Conservation (phyloP, 2,888 invertebrate genomes). For the Lottia scabra region DNA sequence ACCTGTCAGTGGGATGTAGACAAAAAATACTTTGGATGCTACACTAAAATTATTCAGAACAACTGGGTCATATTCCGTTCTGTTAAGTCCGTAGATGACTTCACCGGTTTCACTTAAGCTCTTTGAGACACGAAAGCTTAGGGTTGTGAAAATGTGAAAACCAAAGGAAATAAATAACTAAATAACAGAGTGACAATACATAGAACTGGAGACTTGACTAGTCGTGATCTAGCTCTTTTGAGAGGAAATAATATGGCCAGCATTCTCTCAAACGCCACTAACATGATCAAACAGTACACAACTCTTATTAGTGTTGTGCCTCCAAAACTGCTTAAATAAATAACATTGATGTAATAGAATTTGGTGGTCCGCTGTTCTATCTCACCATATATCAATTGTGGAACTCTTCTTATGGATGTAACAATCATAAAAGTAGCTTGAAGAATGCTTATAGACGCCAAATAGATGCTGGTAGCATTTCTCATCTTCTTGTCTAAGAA, state of each 20-base stretch:
- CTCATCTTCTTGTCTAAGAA: conserved; percentile 14
- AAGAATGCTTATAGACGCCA: conserved; percentile 5
- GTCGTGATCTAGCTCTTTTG: not conserved
- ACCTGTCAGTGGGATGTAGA: not conserved
- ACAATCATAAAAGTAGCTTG: conserved; percentile 7
- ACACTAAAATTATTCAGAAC: not conserved
- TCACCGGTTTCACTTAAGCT: too few relatives aligned
- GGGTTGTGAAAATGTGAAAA: not conserved
- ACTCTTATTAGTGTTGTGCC: not conserved
- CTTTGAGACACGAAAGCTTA: not conserved
- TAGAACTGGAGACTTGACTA: conserved; percentile 3
- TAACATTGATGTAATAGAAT: not conserved
- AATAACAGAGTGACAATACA: not conserved
- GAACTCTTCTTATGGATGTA: not conserved
- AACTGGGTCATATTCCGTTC: not conserved
- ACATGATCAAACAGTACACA: conserved; percentile 2
- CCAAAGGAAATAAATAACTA: not conserved
- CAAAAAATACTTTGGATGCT: not conserved
- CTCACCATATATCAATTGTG: too few relatives aligned
- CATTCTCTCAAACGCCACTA: conserved; percentile 13
- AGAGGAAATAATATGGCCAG: conserved; percentile 10
- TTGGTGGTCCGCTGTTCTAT: too few relatives aligned
- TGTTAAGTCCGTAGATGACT: too few relatives aligned
- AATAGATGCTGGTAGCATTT: conserved; percentile 10
- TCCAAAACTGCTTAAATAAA: conserved; percentile 9